Base-by-base conservation (phyloP, 2,888 invertebrate genomes). In the Nephrotoma appendiculata region DNA sequence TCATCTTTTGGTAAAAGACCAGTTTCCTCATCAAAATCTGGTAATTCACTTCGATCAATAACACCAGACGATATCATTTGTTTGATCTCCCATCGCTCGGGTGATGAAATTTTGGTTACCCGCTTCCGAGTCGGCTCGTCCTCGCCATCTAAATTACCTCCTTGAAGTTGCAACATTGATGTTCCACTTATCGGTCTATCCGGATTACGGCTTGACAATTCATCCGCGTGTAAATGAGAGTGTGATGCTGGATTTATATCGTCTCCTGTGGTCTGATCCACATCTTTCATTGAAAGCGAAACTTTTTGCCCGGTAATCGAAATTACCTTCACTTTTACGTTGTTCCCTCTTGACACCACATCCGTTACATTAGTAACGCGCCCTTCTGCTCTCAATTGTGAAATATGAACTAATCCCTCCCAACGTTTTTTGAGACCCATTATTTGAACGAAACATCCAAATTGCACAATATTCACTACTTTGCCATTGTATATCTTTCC, bases 331-430 rank as follows among this genome's bases (percentile, higher is more conserved):
- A 97, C 96, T 92, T 96, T 96, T 0, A 98, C 98, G 92, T 95
- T 96, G 89, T 97, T 96, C 0, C 98, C 98, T 88, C 97, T 94
- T 31, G 94, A 94, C 0, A 99, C 97, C 5, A 99, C 98, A 92
- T 99, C 99, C 0, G 96, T 95, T 0, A 99, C 99, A 91, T 96
- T 96, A 0, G 96, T 97, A 9, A 99, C 99, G 87, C 99, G 94
- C 0, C 98, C 98, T 92, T 98, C 98, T 0, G 97, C 94, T 84
- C 98, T 93, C 52, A 99, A 92, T 91, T 98, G 97, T 0, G 99
- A 99, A 89, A 99, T 99, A 90, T 99, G 99, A 1, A 99, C 98
- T 0, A 99, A 93, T 0, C 99, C 99, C 91, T 99, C 99, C 95
- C 97, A 97, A 83, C 96, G 94, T 88, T 96, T 95, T 86, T 95